Evolutionary conservation across 2,888 invertebrate species (phyloP), one percentile per base, ranked within the genome.

Genomic region (Morinoia aosen): DNA sequence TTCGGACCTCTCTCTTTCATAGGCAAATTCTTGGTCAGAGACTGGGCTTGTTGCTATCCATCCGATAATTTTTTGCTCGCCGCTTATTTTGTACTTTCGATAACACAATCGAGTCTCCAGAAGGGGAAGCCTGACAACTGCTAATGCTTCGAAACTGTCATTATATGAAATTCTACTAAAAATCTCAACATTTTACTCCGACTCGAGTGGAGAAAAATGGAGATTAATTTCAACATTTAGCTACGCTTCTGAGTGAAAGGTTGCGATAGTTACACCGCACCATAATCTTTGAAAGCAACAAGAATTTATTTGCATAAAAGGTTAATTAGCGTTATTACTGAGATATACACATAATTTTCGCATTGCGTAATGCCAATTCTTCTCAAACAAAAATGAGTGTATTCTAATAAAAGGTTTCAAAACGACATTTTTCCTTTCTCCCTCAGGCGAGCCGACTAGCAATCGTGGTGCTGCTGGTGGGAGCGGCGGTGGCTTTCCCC

Each of bases 361-460:
- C n/a, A n/a, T n/a, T 16, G 19, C 25, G 25, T 33, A 25, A 33
- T 76, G 25, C 76, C 2, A 12, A 3, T 76, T 76, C 25, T 3
- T 25, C 19, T 76, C 33, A 76, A 76, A 76, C 76, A 16, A 76
- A 25, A 33, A 76, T 25, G 16, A 33, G 10, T 25, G 8, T 10
- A 14, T 76, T 12, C 10, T 76, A 33, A 76, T 14, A 40, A 0
- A 90, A 12, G 4, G 40, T 90, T 39, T 10, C 39, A 39, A 40
- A 90, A 12, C 25, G 12, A 39, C 12, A 90, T 90, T 19, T 39
- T 61, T 16, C 61, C 61, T n/a, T 95, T 64, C 19, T 95, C 58
- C n/a, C 64, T 33, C 95, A 95, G 95, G 95, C 95, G 95, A 95
- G 95, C 61, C 95, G 95, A 95, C 61, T 64, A 39, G 40, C 57